Percentiles rank a stretch among this genome's conserved stretches.
Evolutionary conservation across 2,113 vertebrate species (phyloP).

Genomic region (Galeopterus variegatus): DNA sequence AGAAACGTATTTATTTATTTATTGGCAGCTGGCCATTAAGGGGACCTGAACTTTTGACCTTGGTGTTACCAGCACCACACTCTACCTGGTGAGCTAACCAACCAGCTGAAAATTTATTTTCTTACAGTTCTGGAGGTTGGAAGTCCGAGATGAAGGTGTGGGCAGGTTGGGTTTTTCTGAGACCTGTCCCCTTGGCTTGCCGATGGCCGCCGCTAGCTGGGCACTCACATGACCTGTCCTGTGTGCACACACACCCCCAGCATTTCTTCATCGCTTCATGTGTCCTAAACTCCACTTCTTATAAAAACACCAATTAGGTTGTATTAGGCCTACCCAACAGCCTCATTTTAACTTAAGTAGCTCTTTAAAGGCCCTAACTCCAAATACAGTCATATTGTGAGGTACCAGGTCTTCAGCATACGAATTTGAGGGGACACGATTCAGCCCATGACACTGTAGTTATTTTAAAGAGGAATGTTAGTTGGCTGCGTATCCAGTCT

Average conservation of each 20-base stretch:
- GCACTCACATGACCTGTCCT: neutral
- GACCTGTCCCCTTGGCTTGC: neutral
- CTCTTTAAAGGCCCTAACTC: neutral
- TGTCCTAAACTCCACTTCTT: neutral
- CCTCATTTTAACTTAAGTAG: neutral
- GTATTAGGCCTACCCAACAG: too few relatives aligned
- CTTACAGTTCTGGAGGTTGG: neutral
- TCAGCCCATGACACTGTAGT: neutral
- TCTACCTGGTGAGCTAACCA: too few relatives aligned
- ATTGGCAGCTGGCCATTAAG: too few relatives aligned
- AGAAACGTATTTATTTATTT: too few relatives aligned
- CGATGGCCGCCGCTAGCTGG: neutral
- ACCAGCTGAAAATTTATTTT: neutral
- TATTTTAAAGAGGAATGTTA: neutral
- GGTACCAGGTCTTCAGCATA: neutral
- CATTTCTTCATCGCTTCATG: too few relatives aligned
- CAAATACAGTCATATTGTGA: neutral
- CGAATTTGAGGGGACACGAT: neutral
- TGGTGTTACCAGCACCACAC: too few relatives aligned
- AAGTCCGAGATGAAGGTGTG: neutral
- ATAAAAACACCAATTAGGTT: neutral
- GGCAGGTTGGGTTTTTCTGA: neutral
- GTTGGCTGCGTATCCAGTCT: neutral
- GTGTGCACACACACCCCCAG: rapidly evolving
- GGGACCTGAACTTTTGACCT: too few relatives aligned